Conservation (phyloP, 2,113 vertebrate species). For the Manacus vitellinus region DNA sequence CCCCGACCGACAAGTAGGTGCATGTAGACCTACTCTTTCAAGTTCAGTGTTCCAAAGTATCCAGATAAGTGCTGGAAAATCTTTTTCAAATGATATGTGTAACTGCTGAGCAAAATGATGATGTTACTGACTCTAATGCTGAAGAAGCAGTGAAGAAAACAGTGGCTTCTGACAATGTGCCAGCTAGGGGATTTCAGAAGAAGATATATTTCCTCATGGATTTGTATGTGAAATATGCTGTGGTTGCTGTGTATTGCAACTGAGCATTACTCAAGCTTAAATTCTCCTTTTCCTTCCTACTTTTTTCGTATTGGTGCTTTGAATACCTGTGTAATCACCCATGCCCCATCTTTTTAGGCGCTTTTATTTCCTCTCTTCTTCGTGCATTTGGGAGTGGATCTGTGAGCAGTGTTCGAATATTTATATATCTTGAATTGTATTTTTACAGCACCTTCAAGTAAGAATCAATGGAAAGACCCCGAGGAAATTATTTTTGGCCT, state of each 20-base stretch:
- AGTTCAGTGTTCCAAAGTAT: background rate
- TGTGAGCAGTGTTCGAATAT: background rate
- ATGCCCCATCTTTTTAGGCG: background rate
- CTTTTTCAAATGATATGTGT: background rate
- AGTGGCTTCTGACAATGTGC: background rate
- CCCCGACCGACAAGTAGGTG: background rate
- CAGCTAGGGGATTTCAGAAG: background rate
- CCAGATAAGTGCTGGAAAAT: background rate
- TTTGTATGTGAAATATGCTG: background rate
- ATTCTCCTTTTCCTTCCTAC: background rate
- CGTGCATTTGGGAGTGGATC: accelerated
- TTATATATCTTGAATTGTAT: background rate
- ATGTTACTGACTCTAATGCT: background rate
- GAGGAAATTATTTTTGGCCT: background rate
- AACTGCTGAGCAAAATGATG: background rate
- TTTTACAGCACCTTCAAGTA: background rate
- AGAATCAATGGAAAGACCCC: background rate
- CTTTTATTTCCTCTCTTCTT: background rate
- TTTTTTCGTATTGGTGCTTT: background rate
- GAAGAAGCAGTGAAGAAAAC: background rate
- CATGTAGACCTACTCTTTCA: background rate
- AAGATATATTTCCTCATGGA: background rate
- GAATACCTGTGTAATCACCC: background rate
- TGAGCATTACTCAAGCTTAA: background rate
- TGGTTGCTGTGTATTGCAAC: background rate